phyloP scores from a whole-genome alignment of 2,797 vertebrate species.

The Sebastes iracundus region DNA sequence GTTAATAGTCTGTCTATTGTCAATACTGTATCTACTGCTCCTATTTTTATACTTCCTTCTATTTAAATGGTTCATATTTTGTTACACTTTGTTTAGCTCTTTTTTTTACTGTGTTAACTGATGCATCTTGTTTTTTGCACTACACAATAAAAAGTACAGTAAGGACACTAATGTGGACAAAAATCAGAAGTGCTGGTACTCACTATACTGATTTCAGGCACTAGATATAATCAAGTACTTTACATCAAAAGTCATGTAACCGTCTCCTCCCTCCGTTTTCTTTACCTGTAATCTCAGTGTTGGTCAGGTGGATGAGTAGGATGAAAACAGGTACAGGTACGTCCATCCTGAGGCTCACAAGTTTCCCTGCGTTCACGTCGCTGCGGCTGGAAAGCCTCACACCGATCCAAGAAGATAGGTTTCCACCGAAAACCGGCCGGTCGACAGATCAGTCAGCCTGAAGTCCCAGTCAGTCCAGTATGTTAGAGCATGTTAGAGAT shows the following conservation, averaged over 20 bases:
- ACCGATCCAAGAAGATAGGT: neutral
- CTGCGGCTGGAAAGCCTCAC: neutral
- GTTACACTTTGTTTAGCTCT: too few species aligned
- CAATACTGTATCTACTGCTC: too few species aligned
- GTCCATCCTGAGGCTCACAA: slow-evolving; percentile 41
- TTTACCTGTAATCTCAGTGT: slow-evolving; percentile 56
- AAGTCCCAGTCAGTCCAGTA: neutral
- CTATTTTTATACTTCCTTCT: too few species aligned
- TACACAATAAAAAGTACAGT: too few species aligned
- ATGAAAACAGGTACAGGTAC: slow-evolving; percentile 21
- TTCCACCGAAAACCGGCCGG: neutral
- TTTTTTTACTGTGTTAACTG: too few species aligned
- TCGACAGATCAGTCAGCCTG: neutral
- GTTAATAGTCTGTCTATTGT: too few species aligned
- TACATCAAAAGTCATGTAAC: neutral
- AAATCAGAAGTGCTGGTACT: too few species aligned
- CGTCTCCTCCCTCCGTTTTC: neutral
- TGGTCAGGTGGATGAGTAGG: slow-evolving; percentile 52
- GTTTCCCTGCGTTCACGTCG: slow-evolving; percentile 19
- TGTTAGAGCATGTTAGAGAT: neutral
- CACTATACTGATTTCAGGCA: too few species aligned
- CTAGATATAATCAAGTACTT: neutral
- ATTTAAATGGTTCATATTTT: too few species aligned
- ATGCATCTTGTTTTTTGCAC: too few species aligned
- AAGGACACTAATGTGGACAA: too few species aligned